Base-by-base conservation (phyloP, 2,888 invertebrate genomes). In the Heliconius sara region DNA sequence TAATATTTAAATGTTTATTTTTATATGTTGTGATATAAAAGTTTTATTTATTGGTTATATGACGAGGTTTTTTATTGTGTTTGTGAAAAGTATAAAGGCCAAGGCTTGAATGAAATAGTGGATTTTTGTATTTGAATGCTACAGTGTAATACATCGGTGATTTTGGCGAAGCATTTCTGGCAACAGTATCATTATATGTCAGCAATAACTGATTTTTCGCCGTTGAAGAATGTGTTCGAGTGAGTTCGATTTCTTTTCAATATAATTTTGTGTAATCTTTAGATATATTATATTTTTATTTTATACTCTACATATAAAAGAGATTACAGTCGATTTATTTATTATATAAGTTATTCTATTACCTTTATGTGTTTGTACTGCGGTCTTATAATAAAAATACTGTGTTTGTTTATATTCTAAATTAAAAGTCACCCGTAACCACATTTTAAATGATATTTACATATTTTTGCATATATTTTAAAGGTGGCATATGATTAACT, bases 121-220 rank as follows among this genome's bases (percentile, higher is more conserved):
- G 19, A 43, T 63, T 67, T 43, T 76, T 68, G 6, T 12, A 76
- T 78, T 63, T 27, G 60, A 43, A 43, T 43, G 63, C 60, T 47
- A 66, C 25, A 63, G 67, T 80, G 43, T 67, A n/a, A 34, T 43
- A 67, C 60, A n/a, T 71, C 63, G 43, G 71, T 65, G 47, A 77
- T 80, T 83, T 83, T 78, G 67, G 78, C 77, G 78, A 79, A n/a
- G 67, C 71, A 77, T 75, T 76, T 77, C 77, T 82, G 81, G 78
- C 82, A 78, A 72, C 76, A 79, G 27, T 72, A 34, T 19, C 25
- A 47, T 30, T 80, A 71, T 72, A 60, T 75, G 77, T 76, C 71
- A 72, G 60, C 70, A 77, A 16, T 70, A 43, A 77, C 77, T 77
- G 80, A 77, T 52, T 79, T 60, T 60, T 27, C 77, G 71, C 66